phyloP scores from a whole-genome alignment of 1,140 invertebrate species.

The Pachyrhynchus sulphureomaculatus region DNA sequence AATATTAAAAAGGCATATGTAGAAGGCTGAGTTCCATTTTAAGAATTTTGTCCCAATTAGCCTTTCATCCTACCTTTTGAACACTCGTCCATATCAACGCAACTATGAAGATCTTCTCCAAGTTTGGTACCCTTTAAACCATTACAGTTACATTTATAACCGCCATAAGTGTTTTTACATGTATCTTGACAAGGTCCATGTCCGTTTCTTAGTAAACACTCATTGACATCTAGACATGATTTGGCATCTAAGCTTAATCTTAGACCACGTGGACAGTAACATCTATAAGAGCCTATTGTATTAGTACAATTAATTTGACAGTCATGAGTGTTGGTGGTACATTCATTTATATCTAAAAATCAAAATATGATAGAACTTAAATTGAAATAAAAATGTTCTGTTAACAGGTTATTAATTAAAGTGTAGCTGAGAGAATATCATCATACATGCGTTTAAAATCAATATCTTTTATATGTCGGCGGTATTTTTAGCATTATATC shows the following conservation, averaged over 20 bases:
- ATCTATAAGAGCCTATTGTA: slow-evolving; percentile 66
- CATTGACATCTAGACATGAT: slow-evolving; percentile 71
- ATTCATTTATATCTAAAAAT: slow-evolving; percentile 69
- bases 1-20: too few relatives aligned
- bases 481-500: too few relatives aligned
- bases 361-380: too few relatives aligned
- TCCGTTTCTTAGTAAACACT: slow-evolving; percentile 71
- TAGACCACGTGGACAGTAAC: slow-evolving; percentile 73
- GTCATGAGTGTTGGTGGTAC: slow-evolving; percentile 56
- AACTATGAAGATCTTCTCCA: slow-evolving; percentile 52
- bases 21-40: too few relatives aligned
- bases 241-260: slow-evolving; percentile 58
- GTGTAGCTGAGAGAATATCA: too few relatives aligned
- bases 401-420: too few relatives aligned
- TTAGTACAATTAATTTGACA: slow-evolving; percentile 67
- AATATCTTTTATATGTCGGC: too few relatives aligned
- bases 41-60: too few relatives aligned
- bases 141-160: slow-evolving; percentile 34
- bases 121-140: slow-evolving; percentile 57
- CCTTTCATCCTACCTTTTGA: background rate
- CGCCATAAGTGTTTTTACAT: slow-evolving; percentile 61
- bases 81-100: slow-evolving; percentile 46
- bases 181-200: slow-evolving; percentile 67
- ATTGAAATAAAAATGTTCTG: too few relatives aligned
- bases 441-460: too few relatives aligned